Evolutionary conservation across 2,888 invertebrate genomes (phyloP).

Genomic region (Teleogryllus oceanicus): DNA sequence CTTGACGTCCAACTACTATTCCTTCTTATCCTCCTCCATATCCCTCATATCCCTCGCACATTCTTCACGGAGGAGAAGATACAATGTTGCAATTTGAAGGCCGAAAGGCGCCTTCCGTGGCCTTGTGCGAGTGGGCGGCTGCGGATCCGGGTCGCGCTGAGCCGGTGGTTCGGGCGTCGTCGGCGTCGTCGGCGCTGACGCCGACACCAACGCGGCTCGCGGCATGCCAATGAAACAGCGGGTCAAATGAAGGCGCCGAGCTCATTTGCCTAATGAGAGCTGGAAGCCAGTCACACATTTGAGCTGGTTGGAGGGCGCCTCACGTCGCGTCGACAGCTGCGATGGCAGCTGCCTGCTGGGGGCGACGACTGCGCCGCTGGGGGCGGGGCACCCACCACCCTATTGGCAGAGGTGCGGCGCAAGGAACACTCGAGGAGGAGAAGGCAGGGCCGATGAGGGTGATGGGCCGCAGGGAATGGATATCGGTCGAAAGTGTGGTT

Average conservation of each 20-base stretch:
- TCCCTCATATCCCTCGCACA: no score
- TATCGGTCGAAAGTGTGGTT: neutral
- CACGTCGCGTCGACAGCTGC: neutral
- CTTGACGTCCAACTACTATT: no score
- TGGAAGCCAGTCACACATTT: neutral
- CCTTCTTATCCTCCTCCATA: neutral
- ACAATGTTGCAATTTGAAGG: no score
- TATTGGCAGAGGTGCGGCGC: no score
- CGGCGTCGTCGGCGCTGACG: no score
- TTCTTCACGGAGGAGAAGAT: no score
- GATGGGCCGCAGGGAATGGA: neutral
- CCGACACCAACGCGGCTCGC: neutral
- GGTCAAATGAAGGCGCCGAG: slow-evolving; percentile 1
- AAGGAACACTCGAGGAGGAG: neutral
- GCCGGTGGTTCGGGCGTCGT: no score
- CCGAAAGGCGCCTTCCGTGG: no score
- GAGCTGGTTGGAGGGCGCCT: neutral
- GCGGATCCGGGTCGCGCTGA: no score
- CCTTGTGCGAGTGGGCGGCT: no score
- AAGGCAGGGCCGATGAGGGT: neutral
- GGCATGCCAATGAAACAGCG: neutral
- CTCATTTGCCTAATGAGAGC: slow-evolving; percentile 18
- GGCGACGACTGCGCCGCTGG: no score
- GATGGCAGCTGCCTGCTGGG: neutral
- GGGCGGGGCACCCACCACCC: no score